phyloP scores from a whole-genome alignment of 2,113 vertebrate genomes.

The Coturnix japonica region DNA sequence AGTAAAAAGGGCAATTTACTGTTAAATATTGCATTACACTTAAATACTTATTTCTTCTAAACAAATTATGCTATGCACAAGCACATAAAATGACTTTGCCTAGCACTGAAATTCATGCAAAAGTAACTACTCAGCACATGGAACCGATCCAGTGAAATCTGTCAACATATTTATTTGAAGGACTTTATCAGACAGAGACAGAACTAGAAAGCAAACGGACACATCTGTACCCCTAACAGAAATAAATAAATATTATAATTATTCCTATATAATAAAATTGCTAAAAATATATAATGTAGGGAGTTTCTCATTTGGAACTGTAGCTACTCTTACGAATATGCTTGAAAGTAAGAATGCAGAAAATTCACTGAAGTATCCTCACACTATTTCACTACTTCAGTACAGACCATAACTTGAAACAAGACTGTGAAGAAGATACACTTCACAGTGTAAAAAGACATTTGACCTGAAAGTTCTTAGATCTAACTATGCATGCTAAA shows the following conservation, averaged over 20 bases:
- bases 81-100: slow-evolving; percentile 27
- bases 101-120: slow-evolving; percentile 6
- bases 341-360: not conserved
- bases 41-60: not conserved
- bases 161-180: not conserved
- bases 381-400: not conserved
- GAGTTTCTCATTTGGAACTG: not conserved
- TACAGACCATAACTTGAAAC: not conserved
- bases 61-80: not conserved
- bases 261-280: not conserved
- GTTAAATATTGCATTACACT: not conserved
- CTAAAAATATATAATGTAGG: not conserved
- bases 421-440: not conserved
- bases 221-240: not conserved
- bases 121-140: not conserved
- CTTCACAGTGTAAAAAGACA: not conserved
- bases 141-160: slow-evolving; percentile 20
- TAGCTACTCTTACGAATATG: not conserved
- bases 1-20: not conserved
- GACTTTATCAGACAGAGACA: slow-evolving; percentile 29
- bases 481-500: not conserved
- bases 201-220: slow-evolving; percentile 5
- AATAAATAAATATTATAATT: not conserved
- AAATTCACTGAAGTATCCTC: not conserved
- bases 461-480: not conserved